Evolutionary conservation across 2,797 vertebrate genomes (phyloP).

Genomic region (Salmo trutta): DNA sequence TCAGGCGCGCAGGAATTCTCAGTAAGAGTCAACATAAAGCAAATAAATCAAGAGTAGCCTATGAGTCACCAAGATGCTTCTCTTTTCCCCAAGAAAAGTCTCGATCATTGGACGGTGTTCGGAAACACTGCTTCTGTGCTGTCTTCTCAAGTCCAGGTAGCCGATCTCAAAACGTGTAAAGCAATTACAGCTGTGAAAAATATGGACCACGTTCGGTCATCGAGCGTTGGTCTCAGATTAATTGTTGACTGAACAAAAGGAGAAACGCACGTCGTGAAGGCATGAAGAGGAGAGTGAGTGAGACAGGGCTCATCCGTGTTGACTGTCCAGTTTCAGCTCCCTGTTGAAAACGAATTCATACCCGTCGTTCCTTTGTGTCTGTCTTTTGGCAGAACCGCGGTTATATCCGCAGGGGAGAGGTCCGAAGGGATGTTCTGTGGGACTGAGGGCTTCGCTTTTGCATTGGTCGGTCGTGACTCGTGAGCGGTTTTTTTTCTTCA

Average conservation of each 20-base stretch:
- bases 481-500: constrained; percentile 38
- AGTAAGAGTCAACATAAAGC: constrained; percentile 17
- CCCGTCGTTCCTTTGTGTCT: neutral
- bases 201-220: neutral
- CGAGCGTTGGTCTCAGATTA: neutral
- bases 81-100: neutral
- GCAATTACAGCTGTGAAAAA: neutral
- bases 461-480: constrained; percentile 49
- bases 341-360: constrained; percentile 6
- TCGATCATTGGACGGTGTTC: neutral
- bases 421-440: neutral
- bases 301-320: constrained; percentile 9
- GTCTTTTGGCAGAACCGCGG: too few species aligned
- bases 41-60: constrained; percentile 20
- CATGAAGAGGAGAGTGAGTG: neutral
- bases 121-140: neutral
- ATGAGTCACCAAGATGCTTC: constrained; percentile 23
- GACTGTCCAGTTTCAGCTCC: neutral
- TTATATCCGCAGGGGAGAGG: constrained; percentile 12
- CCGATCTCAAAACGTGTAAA: neutral
- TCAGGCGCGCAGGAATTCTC: constrained; percentile 20
- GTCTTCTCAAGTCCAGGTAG: neutral
- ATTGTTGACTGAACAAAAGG: neutral
- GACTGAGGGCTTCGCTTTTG: constrained; percentile 1
- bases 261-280: neutral